Base-by-base conservation (phyloP, 2,797 vertebrate species). In the Malacoraja senta region DNA sequence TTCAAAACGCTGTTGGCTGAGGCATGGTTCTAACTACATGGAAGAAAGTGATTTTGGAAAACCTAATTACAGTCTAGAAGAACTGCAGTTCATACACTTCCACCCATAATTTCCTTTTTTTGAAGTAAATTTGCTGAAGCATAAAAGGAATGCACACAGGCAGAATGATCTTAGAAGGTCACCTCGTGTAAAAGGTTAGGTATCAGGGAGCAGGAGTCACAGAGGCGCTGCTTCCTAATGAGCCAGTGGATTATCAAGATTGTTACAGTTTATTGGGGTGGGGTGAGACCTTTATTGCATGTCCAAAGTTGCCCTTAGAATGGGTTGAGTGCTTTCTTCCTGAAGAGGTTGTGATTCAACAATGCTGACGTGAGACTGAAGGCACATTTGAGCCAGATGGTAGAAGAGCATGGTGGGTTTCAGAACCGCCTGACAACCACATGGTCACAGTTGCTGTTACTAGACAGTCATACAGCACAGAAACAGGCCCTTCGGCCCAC, bases 21-120 rank as follows among this genome's bases (percentile, higher is more conserved):
- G 29, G 4, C 29, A 63, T 29, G 15, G 58, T 17, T 63, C n/a
- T 86, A 86, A 61, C 83, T n/a, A 8, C 61, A 63, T 86, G 83
- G 8, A 65, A 86, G 61, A 29, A 58, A 86, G 63, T 65, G 61
- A 86, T 15, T 86, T 65, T 9, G n/a, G 83, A 17, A 65, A 86
- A 32, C 13, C 61, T 86, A 86, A 86, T 86, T 86, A 86, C 6
- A 63, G 63, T 86, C 58, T 17, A 15, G n/a, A 15, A 63, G 83
- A 15, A n/a, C 58, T 86, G 83, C 8, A 19, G 53, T n/a, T 86
- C 58, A 63, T 3, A 63, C n/a, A n/a, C 61, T 63, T 65, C 58
- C 15, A 61, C 83, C 83, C 29, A 86, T 86, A 86, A 86, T 63
- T 86, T 86, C 83, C 83, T 61, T 32, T 86, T 44, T 86, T 65